Conservation (phyloP, 2,113 vertebrate species). For the Pyrgilauda ruficollis region DNA sequence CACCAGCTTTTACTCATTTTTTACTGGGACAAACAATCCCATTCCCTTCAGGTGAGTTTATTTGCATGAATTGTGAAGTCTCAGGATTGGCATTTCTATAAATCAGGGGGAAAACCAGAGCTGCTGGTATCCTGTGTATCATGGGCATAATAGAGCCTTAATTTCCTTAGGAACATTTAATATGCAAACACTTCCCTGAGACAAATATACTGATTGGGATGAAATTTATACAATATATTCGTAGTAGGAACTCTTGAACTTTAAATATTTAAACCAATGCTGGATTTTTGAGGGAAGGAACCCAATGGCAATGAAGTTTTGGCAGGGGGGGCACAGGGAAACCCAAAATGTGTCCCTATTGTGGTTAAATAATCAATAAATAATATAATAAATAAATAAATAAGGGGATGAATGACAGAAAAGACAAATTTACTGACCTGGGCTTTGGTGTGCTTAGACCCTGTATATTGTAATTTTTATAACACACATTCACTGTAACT, state of each 20-base stretch:
- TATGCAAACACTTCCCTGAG: neutral
- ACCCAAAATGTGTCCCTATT: neutral
- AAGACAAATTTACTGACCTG: conserved; percentile 6
- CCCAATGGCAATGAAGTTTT: accelerated
- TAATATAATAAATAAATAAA: neutral
- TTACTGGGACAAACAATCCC: neutral
- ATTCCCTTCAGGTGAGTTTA: neutral
- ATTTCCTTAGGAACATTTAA: neutral
- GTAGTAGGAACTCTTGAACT: neutral
- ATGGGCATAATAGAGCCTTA: neutral
- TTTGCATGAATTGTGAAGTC: neutral
- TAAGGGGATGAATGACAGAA: neutral
- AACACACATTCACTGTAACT: conserved; percentile 15
- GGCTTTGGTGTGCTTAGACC: neutral
- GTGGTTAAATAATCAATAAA: neutral
- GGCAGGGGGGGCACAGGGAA: neutral
- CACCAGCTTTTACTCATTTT: neutral
- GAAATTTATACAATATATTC: neutral
- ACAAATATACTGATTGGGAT: neutral
- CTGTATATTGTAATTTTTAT: conserved; percentile 37
- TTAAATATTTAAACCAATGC: neutral
- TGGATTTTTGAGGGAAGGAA: neutral
- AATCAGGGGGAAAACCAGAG: neutral
- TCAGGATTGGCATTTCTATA: neutral
- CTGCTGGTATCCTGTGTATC: neutral